Percentiles rank a stretch among this genome's conserved stretches.
phyloP scores from a whole-genome alignment of 2,888 invertebrate species.

The Chironomus tentans region DNA sequence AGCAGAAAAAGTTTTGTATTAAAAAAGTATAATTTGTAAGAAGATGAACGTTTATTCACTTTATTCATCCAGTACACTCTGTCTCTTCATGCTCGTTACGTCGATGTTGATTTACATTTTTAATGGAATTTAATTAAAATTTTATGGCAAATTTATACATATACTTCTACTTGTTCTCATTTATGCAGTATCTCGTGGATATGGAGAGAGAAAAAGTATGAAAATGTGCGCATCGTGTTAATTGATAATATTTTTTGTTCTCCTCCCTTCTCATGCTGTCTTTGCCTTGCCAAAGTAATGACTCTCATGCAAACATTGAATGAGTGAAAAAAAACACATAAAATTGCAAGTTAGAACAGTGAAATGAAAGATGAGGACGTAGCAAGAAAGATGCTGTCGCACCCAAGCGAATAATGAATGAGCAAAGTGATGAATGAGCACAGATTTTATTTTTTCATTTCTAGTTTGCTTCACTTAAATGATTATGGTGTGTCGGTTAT shows the following conservation, averaged over 20 bases:
- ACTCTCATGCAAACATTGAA: background rate
- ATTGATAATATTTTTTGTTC: constrained; percentile 2
- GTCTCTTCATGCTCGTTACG: background rate
- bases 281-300: too few relatives aligned
- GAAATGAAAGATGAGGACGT: background rate
- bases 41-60: too few relatives aligned
- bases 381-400: background rate
- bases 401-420: background rate
- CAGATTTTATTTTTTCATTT: background rate
- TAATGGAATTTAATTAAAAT: constrained; percentile 17
- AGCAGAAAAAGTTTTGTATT: too few relatives aligned
- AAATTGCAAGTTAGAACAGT: background rate
- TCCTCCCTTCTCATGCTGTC: background rate
- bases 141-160: constrained; percentile 14
- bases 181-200: background rate
- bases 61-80: too few relatives aligned
- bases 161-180: background rate
- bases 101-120: constrained; percentile 14
- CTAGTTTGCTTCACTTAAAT: constrained; percentile 13
- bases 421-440: background rate
- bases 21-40: too few relatives aligned
- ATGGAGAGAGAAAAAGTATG: background rate
- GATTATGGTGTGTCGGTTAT: constrained; percentile 16
- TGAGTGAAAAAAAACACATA: too few relatives aligned
- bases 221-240: constrained; percentile 4